A percentile compares a stretch with the other conserved stretches of the same genome.
These are phyloP conservation scores for Syngnathus scovelli DNA, from an alignment of 2,113 vertebrate genomes.

Conservation along the genomic window DNA sequence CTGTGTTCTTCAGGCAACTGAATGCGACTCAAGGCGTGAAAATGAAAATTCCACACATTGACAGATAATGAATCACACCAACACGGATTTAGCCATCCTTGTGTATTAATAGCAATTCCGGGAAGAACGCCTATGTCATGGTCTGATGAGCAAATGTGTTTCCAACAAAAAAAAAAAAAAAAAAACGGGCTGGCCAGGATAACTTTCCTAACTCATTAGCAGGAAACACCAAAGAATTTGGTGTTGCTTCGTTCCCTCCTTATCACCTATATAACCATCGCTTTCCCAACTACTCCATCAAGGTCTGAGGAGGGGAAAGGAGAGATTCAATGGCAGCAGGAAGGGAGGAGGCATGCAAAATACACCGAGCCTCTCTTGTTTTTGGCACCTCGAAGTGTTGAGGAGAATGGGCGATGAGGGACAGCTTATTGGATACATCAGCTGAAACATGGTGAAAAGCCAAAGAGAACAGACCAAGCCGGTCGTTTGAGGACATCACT, in stretches of 20 bases:
- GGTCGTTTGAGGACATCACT: conserved; percentile 46
- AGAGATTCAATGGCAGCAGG: conserved; percentile 39
- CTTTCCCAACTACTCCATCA: conserved; percentile 32
- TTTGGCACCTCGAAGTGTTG: conserved; percentile 59
- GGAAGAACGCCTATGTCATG: conserved; percentile 44
- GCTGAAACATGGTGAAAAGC: conserved; percentile 47
- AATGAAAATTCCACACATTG: conserved; percentile 41
- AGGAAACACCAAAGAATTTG: conserved; percentile 31
- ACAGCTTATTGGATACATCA: conserved; percentile 52
- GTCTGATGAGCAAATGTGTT: conserved; percentile 42
- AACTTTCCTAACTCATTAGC: conserved; percentile 29
- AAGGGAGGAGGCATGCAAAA: conserved; percentile 57
- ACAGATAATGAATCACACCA: conserved; percentile 50
- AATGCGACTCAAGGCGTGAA: conserved; percentile 30
- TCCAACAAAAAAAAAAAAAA: conserved; percentile 4
- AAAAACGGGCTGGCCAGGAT: conserved; percentile 6
- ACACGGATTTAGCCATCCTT: conserved; percentile 44
- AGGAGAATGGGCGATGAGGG: conserved; percentile 34
- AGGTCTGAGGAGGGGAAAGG: conserved; percentile 46
- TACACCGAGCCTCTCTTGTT: conserved; percentile 64
- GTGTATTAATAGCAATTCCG: conserved; percentile 54
- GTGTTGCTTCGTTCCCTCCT: conserved; percentile 26
- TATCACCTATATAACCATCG: conserved; percentile 5
- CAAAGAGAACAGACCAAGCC: conserved; percentile 37
- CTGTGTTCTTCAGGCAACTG: conserved; percentile 30